Conservation (phyloP, 2,797 vertebrate species). For the Rhadinocentrus ornatus region DNA sequence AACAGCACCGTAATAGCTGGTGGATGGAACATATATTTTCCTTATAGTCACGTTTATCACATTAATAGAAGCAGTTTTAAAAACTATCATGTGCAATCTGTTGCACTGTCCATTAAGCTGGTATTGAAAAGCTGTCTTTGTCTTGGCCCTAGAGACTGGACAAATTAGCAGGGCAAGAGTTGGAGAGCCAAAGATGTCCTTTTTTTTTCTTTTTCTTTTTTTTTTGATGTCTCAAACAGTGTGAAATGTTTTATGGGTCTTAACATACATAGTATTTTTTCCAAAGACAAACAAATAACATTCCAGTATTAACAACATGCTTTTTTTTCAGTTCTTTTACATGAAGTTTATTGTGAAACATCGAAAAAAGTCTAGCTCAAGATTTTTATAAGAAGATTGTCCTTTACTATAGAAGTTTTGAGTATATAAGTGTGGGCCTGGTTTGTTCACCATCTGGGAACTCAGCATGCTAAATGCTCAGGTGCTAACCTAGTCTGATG, state of each 20-base stretch:
- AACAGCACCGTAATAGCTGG: constrained; percentile 27
- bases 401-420: constrained; percentile 2
- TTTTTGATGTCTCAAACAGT: constrained; percentile 1
- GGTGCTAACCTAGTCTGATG: constrained; percentile 24
- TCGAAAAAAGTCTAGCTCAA: not conserved
- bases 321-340: not conserved
- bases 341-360: not conserved
- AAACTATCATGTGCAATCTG: constrained; percentile 50
- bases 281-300: not conserved
- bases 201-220: not conserved
- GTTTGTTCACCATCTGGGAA: constrained; percentile 15
- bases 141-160: constrained; percentile 58
- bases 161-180: constrained; percentile 52
- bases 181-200: constrained; percentile 21
- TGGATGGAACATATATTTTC: constrained; percentile 20
- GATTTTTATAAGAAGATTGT: not conserved
- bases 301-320: not conserved
- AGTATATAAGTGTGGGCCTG: constrained; percentile 13
- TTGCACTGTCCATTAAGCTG: constrained; percentile 68
- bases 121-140: constrained; percentile 72
- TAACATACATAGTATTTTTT: not conserved
- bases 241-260: constrained; percentile 1
- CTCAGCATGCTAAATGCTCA: constrained; percentile 5
- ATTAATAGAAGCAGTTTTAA: constrained; percentile 30
- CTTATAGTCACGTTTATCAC: constrained; percentile 13